phyloP scores from a whole-genome alignment of 2,888 invertebrate genomes.

The Dioctria rufipes region DNA sequence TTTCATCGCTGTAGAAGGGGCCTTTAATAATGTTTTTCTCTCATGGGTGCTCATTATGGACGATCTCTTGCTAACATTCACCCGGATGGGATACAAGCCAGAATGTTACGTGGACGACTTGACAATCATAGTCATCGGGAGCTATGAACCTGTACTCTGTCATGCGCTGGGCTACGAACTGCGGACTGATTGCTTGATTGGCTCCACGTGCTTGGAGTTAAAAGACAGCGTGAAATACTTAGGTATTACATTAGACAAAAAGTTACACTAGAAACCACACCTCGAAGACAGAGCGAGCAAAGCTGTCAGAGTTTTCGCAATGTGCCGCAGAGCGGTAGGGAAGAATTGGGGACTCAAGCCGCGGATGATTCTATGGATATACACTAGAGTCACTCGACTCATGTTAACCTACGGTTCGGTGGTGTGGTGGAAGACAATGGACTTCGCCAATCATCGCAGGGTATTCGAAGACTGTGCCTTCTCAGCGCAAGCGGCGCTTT shows the following conservation, averaged over 20 bases:
- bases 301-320: no score
- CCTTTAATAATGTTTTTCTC: no score
- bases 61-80: not conserved
- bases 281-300: no score
- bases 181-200: no score
- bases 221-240: not conserved
- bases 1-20: no score
- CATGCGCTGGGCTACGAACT: no score
- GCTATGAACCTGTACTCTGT: no score
- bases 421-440: no score
- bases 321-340: not conserved
- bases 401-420: not conserved
- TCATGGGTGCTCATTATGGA: not conserved
- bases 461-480: no score
- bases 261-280: not conserved
- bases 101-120: not conserved
- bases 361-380: not conserved
- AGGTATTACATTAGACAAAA: not conserved
- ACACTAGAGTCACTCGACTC: not conserved
- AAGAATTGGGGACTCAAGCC: not conserved
- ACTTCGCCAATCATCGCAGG: no score
- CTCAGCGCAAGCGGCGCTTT: no score
- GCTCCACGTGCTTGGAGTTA: not conserved
- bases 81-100: not conserved
- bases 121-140: not conserved